phyloP scores from a whole-genome alignment of 2,888 invertebrate genomes.

The Rotaria macrura region DNA sequence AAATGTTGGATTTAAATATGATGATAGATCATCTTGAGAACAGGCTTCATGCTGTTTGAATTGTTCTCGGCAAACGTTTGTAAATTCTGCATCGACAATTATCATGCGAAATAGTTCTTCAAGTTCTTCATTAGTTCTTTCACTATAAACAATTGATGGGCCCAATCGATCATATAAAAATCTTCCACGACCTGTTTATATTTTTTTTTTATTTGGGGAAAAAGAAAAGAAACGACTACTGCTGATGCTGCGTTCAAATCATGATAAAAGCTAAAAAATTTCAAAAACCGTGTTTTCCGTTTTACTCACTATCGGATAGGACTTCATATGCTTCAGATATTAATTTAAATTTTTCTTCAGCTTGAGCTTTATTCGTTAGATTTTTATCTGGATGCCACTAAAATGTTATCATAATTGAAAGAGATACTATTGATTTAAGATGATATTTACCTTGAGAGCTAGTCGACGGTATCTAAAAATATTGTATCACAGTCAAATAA shows the following conservation, averaged over 20 bases:
- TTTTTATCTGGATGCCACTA: slow-evolving; percentile 19
- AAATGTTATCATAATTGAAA: too few relatives aligned
- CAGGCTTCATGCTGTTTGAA: not conserved
- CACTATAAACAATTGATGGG: not conserved
- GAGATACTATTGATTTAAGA: too few relatives aligned
- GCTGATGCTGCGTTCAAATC: not conserved
- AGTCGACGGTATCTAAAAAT: not conserved
- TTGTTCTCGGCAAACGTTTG: not conserved
- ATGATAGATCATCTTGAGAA: not conserved
- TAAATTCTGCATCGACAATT: not conserved
- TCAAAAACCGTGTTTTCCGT: too few relatives aligned
- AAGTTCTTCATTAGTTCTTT: slow-evolving; percentile 7
- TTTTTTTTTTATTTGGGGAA: too few relatives aligned
- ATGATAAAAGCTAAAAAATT: too few relatives aligned
- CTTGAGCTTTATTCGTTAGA: not conserved
- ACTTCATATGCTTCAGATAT: slow-evolving; percentile 15
- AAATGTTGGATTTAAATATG: not conserved
- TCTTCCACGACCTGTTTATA: slow-evolving; percentile 14
- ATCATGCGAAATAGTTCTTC: not conserved
- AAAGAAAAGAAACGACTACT: too few relatives aligned
- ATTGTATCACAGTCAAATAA: too few relatives aligned
- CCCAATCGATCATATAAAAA: slow-evolving; percentile 14
- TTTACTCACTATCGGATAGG: slow-evolving; percentile 2
- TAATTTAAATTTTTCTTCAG: slow-evolving; percentile 21
- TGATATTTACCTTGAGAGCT: slow-evolving; percentile 8